These are phyloP conservation scores for Erythrolamprus reginae DNA, from an alignment of 2,113 vertebrate genomes.

Conservation along the genomic window DNA sequence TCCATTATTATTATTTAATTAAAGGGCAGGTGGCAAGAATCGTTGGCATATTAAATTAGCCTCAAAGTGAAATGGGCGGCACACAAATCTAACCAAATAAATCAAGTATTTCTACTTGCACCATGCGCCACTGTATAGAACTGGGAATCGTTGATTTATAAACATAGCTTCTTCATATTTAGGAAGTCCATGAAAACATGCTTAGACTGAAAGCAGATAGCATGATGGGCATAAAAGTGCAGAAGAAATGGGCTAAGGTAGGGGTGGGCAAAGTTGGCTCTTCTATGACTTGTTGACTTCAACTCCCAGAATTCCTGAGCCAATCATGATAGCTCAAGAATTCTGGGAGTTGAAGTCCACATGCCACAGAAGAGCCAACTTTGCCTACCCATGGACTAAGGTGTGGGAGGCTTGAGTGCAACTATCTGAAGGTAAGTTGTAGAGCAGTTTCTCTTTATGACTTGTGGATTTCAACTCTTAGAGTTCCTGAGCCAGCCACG, in stretches of 20 bases:
- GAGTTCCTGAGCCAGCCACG: no score
- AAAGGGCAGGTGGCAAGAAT: background rate
- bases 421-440: no score
- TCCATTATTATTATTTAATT: background rate
- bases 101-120: background rate
- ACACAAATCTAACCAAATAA: background rate
- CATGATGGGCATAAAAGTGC: background rate
- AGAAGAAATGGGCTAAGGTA: no score
- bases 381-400: no score
- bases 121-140: background rate
- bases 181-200: background rate
- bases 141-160: background rate
- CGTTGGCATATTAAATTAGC: background rate
- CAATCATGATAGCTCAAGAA: background rate
- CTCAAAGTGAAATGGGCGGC: background rate
- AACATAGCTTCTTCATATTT: fast-evolving
- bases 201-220: background rate
- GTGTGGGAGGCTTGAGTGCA: no score
- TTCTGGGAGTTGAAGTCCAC: background rate
- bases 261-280: background rate
- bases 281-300: background rate
- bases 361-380: background rate
- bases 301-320: background rate
- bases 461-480: no score
- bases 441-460: no score